phyloP scores from a whole-genome alignment of 2,113 vertebrate species.

The Caranx ignobilis region DNA sequence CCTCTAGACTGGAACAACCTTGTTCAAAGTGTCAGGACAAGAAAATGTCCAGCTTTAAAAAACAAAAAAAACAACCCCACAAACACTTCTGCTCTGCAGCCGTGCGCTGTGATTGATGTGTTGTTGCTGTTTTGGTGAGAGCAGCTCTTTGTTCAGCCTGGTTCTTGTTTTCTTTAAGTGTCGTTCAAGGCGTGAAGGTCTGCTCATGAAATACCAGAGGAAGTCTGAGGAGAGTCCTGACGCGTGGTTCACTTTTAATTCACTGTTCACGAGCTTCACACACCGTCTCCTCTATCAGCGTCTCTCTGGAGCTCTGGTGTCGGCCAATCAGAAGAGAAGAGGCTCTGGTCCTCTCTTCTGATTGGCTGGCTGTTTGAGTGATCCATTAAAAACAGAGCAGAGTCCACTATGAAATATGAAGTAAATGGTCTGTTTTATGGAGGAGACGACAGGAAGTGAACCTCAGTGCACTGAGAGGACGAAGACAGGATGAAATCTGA shows the following conservation, averaged over 20 bases:
- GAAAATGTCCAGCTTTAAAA: slow-evolving; percentile 10
- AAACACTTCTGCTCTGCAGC: background rate
- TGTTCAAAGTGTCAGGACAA: slow-evolving; percentile 42
- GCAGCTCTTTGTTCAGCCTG: slow-evolving; percentile 11
- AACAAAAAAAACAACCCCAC: background rate
- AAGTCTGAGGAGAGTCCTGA: background rate
- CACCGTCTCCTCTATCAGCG: too few species aligned
- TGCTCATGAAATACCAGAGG: background rate
- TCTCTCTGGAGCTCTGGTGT: too few species aligned
- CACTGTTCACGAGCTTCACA: background rate
- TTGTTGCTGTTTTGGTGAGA: slow-evolving; percentile 20
- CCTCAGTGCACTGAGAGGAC: background rate
- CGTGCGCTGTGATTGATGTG: slow-evolving; percentile 29
- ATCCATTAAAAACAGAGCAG: background rate
- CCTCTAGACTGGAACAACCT: slow-evolving; percentile 38
- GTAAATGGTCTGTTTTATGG: slow-evolving; percentile 7
- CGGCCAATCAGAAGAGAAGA: too few species aligned
- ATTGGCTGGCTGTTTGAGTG: too few species aligned
- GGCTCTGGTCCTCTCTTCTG: too few species aligned
- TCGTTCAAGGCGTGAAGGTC: slow-evolving; percentile 5
- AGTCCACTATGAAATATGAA: background rate
- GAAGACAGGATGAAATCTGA: slow-evolving; percentile 10
- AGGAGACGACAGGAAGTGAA: slow-evolving; percentile 9
- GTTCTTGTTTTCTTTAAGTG: slow-evolving; percentile 30
- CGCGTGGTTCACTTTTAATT: background rate